A percentile compares a stretch with the other conserved stretches of the same genome.
Evolutionary conservation across 2,888 invertebrate species (phyloP).

Genomic region (Aproaerema taeniolella): DNA sequence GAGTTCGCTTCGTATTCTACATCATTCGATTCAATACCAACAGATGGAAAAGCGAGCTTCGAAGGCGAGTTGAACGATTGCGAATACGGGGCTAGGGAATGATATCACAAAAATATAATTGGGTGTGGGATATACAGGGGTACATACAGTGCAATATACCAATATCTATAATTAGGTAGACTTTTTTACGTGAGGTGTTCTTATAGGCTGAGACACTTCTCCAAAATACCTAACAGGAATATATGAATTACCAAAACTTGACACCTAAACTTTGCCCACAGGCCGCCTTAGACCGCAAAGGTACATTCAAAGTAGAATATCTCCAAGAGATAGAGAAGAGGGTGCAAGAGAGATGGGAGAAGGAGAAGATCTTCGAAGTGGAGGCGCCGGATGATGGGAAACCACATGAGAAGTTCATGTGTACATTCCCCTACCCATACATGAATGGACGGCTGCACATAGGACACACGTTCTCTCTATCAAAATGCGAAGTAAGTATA

Average conservation of each 20-base stretch:
- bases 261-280: conserved; percentile 32
- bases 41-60: too few species aligned
- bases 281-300: conserved; percentile 82
- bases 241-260: too few species aligned
- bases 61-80: too few species aligned
- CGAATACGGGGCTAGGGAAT: too few species aligned
- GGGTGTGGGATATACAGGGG: too few species aligned
- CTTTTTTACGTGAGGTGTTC: neutral
- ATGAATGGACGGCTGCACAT: conserved; percentile 99
- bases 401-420: conserved; percentile 89
- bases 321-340: conserved; percentile 92
- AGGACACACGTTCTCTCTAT: conserved; percentile 97
- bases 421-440: conserved; percentile 98
- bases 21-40: too few species aligned
- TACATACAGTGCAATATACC: too few species aligned
- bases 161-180: neutral
- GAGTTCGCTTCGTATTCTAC: too few species aligned
- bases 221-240: too few species aligned
- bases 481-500: conserved; percentile 95
- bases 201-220: too few species aligned
- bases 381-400: conserved; percentile 84
- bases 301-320: conserved; percentile 97
- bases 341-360: conserved; percentile 92
- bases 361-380: conserved; percentile 86
- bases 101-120: too few species aligned